Evolutionary conservation across 1,140 invertebrate genomes (phyloP), one percentile per base, ranked within the genome.

Genomic region (Sarcophaga peregrina): DNA sequence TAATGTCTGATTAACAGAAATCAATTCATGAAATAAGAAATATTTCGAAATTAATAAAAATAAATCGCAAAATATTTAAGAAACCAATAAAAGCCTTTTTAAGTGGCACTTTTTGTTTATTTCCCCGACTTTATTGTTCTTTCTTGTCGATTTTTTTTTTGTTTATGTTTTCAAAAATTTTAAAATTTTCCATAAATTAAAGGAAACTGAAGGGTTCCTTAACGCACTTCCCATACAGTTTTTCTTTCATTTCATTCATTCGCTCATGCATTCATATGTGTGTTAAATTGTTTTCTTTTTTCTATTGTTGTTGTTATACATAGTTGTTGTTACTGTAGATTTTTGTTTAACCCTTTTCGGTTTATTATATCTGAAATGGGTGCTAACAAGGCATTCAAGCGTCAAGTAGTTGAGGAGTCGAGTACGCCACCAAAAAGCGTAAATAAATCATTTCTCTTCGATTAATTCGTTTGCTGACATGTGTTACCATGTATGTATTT

Each of bases 391-490:
- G 85, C 87, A 85, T 83, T 83, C 86, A 86, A 86, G 86, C 84
- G 83, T 84, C 83, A 84, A 84, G n/a, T 68, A 58, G 10, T 4
- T 37, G 4, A 13, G 13, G 11, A 58, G 54, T 73, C 78, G 54
- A 37, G 25, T 37, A 37, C 25, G 83, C 83, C 87, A 85, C 75
- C 75, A 78, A 78, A 72, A 88, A 87, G 86, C 86, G 84, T 89
- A 89, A 89, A 89, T 89, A 89, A 89, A 89, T 89, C 88, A 89
- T 89, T 89, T 89, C 88, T 89, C 88, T 87, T 87, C 88, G 88
- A 89, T 89, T 89, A 89, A 89, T 89, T 89, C 88, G 86, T 87
- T 89, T 89, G 88, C 88, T 88, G 88, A 89, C 88, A 89, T 89
- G 88, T 89, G 86, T 84, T 78, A 86, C 47, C 75, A 78, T 78